These are phyloP conservation scores for Zaprionus davidi DNA, from an alignment of 1,140 invertebrate genomes.

Conservation along the genomic window DNA sequence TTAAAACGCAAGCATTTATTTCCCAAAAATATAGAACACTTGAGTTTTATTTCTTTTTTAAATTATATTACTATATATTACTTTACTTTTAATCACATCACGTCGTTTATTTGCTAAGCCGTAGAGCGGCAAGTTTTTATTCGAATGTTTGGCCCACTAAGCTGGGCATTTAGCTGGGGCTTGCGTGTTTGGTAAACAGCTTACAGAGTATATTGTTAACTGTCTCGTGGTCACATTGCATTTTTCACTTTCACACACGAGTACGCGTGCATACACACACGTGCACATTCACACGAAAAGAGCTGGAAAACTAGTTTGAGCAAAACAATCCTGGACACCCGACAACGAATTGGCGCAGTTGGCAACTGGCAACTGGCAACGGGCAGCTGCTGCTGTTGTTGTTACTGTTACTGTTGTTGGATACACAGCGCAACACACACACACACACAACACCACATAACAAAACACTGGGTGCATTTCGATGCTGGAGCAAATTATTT, in stretches of 20 bases:
- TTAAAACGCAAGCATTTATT: neutral
- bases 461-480: slow-evolving; percentile 45
- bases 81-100: neutral
- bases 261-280: slow-evolving; percentile 13
- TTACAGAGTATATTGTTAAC: slow-evolving; percentile 25
- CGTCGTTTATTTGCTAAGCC: neutral
- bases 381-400: too few relatives aligned
- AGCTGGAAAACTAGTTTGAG: slow-evolving; percentile 48
- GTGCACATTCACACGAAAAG: slow-evolving; percentile 13
- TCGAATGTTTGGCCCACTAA: slow-evolving; percentile 37
- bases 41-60: neutral
- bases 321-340: slow-evolving; percentile 40
- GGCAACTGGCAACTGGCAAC: neutral
- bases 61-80: neutral
- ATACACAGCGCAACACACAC: neutral
- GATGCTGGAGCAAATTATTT: slow-evolving; percentile 53
- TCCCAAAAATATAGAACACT: neutral
- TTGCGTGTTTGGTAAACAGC: slow-evolving; percentile 37
- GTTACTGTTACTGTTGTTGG: too few relatives aligned
- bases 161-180: slow-evolving; percentile 21
- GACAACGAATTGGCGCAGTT: slow-evolving; percentile 20
- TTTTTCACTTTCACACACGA: slow-evolving; percentile 55
- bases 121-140: slow-evolving; percentile 9
- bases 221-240: slow-evolving; percentile 37
- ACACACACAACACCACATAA: slow-evolving; percentile 18